Evolutionary conservation across 2,888 invertebrate genomes (phyloP).

Genomic region (Eugnorisma glareosa): DNA sequence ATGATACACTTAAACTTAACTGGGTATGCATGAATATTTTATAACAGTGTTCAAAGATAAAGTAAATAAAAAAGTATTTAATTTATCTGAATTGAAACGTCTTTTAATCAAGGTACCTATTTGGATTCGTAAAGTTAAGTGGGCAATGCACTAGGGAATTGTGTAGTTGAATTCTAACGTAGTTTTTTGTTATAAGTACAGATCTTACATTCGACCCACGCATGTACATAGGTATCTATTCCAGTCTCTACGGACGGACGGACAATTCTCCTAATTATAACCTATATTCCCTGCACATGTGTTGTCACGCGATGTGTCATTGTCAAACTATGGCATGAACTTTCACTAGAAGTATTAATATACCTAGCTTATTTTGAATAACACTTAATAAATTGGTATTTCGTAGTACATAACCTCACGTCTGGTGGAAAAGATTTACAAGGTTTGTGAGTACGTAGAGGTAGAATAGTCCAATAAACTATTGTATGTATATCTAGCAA

Average conservation of each 20-base stretch:
- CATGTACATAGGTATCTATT: slow-evolving; percentile 42
- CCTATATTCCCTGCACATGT: slow-evolving; percentile 51
- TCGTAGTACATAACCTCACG: background rate
- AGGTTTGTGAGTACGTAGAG: slow-evolving; percentile 9
- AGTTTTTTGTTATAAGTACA: slow-evolving; percentile 20
- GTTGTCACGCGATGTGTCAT: slow-evolving; percentile 66
- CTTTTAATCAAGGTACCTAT: slow-evolving; percentile 35
- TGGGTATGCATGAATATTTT: slow-evolving; percentile 23
- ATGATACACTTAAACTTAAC: slow-evolving; percentile 4
- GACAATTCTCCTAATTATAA: slow-evolving; percentile 69
- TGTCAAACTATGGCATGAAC: slow-evolving; percentile 51
- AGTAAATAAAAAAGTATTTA: slow-evolving; percentile 26
- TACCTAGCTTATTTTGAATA: slow-evolving; percentile 40
- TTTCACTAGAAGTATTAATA: slow-evolving; percentile 51
- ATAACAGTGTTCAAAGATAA: slow-evolving; percentile 4
- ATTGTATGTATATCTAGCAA: background rate
- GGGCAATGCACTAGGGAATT: slow-evolving; percentile 34
- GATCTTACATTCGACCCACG: slow-evolving; percentile 42
- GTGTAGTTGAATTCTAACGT: slow-evolving; percentile 1
- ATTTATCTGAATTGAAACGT: slow-evolving; percentile 30
- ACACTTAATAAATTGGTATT: slow-evolving; percentile 41
- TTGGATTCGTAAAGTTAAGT: slow-evolving; percentile 36
- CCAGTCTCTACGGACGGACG: slow-evolving; percentile 54
- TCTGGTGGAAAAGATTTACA: slow-evolving; percentile 12
- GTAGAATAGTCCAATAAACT: background rate